These are phyloP conservation scores for Gymnobelideus leadbeateri DNA, from an alignment of 2,113 vertebrate species.

Conservation along the genomic window DNA sequence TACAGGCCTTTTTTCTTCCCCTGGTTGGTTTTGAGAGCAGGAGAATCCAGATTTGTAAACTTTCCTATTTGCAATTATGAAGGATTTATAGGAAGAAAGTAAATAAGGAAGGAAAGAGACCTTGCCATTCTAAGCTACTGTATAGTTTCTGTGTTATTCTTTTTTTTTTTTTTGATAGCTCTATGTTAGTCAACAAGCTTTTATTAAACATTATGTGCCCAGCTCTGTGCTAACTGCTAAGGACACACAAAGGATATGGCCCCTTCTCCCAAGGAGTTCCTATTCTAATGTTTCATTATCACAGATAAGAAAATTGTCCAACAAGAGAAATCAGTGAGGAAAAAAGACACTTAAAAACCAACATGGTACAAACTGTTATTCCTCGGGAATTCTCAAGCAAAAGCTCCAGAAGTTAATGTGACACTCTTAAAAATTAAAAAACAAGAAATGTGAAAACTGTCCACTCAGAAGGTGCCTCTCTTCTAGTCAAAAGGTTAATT, in stretches of 20 bases:
- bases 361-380: slow-evolving; percentile 27
- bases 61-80: background rate
- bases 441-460: background rate
- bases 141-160: background rate
- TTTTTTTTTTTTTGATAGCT: background rate
- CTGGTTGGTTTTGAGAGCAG: slow-evolving; percentile 5
- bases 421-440: slow-evolving; percentile 9
- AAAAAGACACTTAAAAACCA: background rate
- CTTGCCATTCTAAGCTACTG: background rate
- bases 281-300: background rate
- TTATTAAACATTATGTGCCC: background rate
- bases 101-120: background rate
- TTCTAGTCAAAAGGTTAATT: slow-evolving; percentile 61
- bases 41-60: background rate
- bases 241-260: slow-evolving; percentile 17
- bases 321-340: slow-evolving; percentile 35
- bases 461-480: background rate
- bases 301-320: slow-evolving; percentile 5
- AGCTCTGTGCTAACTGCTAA: background rate
- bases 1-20: background rate
- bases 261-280: background rate
- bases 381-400: background rate
- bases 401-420: background rate
- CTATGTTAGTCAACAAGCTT: background rate
- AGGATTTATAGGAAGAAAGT: background rate